Conservation (phyloP, 2,888 invertebrate species). For the Amphipoea lucens region DNA sequence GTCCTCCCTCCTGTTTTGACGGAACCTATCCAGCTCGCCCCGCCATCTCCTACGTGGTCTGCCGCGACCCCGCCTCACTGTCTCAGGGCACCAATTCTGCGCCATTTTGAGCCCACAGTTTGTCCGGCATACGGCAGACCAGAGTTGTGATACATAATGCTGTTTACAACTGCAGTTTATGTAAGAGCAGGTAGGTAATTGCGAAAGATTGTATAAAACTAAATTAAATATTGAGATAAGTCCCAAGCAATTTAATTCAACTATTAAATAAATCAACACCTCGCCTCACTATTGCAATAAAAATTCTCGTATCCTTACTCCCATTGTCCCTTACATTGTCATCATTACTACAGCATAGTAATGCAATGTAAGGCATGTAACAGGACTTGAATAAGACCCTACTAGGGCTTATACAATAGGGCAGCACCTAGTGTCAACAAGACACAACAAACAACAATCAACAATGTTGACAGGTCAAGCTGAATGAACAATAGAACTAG, state of each 20-base stretch:
- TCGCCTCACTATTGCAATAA: neutral
- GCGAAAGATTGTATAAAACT: too few species aligned
- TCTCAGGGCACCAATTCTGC: too few species aligned
- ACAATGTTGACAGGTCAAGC: constrained; percentile 64
- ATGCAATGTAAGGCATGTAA: constrained; percentile 59
- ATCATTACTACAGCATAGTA: constrained; percentile 53
- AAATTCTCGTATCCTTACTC: constrained; percentile 2
- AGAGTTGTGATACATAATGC: too few species aligned
- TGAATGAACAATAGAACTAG: constrained; percentile 58
- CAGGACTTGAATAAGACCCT: constrained; percentile 69
- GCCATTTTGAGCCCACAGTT: too few species aligned
- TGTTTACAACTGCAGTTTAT: too few species aligned
- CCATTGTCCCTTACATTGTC: constrained; percentile 22
- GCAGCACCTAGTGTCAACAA: constrained; percentile 37
- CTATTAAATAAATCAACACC: neutral
- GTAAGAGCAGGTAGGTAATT: too few species aligned
- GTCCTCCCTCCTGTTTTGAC: too few species aligned
- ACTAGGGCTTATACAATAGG: constrained; percentile 66
- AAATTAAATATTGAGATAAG: too few species aligned
- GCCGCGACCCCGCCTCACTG: too few species aligned
- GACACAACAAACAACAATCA: constrained; percentile 27
- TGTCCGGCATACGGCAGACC: too few species aligned
- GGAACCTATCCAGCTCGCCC: too few species aligned
- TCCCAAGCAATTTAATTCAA: neutral
- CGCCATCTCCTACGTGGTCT: too few species aligned